A percentile compares a stretch with the other conserved stretches of the same genome.
phyloP scores from a whole-genome alignment of 2,797 vertebrate species.

The Lagorchestes hirsutus region DNA sequence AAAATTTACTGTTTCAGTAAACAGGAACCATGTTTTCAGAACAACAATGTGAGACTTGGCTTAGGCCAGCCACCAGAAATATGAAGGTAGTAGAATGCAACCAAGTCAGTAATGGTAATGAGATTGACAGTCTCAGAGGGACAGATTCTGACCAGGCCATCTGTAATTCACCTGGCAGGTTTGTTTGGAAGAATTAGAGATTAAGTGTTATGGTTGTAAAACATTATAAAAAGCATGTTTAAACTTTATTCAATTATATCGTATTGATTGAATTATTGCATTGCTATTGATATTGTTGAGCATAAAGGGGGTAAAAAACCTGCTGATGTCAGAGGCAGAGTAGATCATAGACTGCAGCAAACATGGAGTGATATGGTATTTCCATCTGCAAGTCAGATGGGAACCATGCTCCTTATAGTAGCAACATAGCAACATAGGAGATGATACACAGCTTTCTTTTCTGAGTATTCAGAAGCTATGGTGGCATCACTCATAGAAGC shows the following conservation, averaged over 20 bases:
- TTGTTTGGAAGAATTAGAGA: background rate
- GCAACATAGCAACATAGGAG: background rate
- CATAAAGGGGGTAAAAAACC: background rate
- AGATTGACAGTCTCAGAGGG: background rate
- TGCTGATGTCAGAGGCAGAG: background rate
- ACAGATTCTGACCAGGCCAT: background rate
- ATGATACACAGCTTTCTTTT: background rate
- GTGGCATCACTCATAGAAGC: background rate
- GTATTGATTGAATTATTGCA: too few species aligned
- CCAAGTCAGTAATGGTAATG: background rate
- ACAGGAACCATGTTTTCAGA: too few species aligned
- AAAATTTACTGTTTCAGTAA: too few species aligned
- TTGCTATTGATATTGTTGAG: background rate
- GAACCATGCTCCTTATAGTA: background rate
- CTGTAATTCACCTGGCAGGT: background rate
- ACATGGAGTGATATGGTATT: background rate
- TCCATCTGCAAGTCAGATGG: background rate
- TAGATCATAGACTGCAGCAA: background rate
- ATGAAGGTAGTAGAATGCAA: background rate
- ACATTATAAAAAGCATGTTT: background rate
- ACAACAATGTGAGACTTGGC: too few species aligned
- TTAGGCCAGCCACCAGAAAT: too few species aligned
- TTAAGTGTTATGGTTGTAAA: background rate
- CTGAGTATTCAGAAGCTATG: background rate
- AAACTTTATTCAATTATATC: background rate